Conservation (phyloP, 1,140 invertebrate species). For the Ctenoplectra terminalis region DNA sequence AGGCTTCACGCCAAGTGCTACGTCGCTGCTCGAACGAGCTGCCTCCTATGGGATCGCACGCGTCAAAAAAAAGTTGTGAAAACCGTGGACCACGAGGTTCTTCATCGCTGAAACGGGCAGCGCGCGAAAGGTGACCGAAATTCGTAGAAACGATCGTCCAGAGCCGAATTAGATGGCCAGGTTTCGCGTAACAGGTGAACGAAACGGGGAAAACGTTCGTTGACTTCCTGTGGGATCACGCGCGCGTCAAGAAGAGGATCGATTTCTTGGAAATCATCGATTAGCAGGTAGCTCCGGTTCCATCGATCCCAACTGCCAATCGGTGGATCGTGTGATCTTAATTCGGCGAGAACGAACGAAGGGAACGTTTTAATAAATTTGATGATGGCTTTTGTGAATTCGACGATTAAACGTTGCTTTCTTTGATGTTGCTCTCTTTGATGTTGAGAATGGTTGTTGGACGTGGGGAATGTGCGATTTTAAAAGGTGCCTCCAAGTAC, state of each 20-base stretch:
- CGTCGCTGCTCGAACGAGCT: conserved; percentile 61
- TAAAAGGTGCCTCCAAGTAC: not conserved
- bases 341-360: not conserved
- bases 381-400: not conserved
- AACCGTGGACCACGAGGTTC: not conserved
- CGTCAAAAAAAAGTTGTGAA: conserved; percentile 20
- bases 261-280: conserved; percentile 15
- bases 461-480: not conserved
- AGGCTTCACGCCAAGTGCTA: conserved; percentile 60
- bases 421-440: not conserved
- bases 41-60: conserved; percentile 46
- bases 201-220: not conserved
- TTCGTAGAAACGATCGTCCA: not conserved
- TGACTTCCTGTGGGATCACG: not conserved
- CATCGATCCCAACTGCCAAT: not conserved
- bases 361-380: not conserved
- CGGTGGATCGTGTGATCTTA: not conserved
- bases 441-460: not conserved
- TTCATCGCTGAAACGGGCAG: not conserved
- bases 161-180: too few species aligned
- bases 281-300: not conserved
- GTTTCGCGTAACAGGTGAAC: conserved; percentile 15
- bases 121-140: not conserved
- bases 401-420: not conserved
- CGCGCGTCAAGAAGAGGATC: conserved; percentile 1